These are phyloP conservation scores for Hystrix brachyura DNA, from an alignment of 2,113 vertebrate genomes.

Conservation along the genomic window DNA sequence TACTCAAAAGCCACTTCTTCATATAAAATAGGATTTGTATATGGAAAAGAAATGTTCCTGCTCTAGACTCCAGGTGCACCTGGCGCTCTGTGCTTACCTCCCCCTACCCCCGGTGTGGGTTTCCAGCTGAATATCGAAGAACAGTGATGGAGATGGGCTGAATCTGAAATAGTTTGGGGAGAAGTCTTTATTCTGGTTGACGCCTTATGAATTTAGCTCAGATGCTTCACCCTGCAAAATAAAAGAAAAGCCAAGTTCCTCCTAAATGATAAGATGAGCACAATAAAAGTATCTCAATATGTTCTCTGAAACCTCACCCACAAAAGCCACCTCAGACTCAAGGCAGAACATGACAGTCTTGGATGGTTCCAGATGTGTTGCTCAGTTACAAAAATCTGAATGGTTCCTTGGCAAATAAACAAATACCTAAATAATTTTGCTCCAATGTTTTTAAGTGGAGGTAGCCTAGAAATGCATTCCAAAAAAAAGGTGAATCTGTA, in stretches of 20 bases:
- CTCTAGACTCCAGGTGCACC: not conserved
- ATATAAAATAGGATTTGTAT: not conserved
- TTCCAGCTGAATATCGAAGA: not conserved
- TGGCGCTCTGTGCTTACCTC: rapidly evolving
- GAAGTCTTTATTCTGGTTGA: not conserved
- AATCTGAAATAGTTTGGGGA: not conserved
- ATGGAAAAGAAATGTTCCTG: not conserved
- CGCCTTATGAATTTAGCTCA: not conserved
- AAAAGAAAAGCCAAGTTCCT: not conserved
- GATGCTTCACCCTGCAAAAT: not conserved
- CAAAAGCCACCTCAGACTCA: not conserved
- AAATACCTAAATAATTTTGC: not conserved
- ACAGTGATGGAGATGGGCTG: not conserved
- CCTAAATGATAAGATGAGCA: not conserved
- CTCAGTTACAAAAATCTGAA: not conserved
- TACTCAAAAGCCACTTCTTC: not conserved
- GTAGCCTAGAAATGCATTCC: not conserved
- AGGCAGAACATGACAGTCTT: not conserved
- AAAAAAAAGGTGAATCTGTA: not conserved
- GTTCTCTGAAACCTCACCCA: conserved; percentile 10
- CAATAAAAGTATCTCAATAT: not conserved
- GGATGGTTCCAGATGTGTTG: not conserved
- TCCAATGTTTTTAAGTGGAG: not conserved
- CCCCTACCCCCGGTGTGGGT: rapidly evolving
- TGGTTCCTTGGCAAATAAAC: not conserved